Base-by-base conservation (phyloP, 2,797 vertebrate species). In the Aratinga solstitialis region DNA sequence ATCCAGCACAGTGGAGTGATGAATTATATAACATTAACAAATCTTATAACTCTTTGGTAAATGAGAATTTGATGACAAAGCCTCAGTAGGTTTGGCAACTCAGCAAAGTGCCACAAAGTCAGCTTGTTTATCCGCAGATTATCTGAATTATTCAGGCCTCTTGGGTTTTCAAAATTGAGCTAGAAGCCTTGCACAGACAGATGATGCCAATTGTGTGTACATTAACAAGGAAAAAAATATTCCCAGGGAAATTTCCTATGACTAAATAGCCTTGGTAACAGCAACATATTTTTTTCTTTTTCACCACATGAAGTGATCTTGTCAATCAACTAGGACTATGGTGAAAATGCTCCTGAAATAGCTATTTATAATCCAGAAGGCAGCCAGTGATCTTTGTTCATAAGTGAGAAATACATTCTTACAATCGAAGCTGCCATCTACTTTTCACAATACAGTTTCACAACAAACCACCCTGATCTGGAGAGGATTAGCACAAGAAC, bases 91-190 rank as follows among this genome's bases (percentile, higher is more conserved):
- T n/a, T 89, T 89, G 89, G 79, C 73, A 95, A 84, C 87, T 89
- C 79, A 73, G 82, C 34, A 36, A 93, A 94, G 68, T 94, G 79
- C 73, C 84, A 87, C 87, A 78, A 93, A 89, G 65, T 87, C 87
- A 72, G 87, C 72, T 89, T 89, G 91, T 95, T 96, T 96, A 93
- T 96, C 86, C 0, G 2, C 87, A 92, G 94, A 86, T 96, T 92
- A 96, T 92, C 79, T 95, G 93, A 97, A 95, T 96, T 95, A 96
- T 93, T 96, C 84, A 96, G 71, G 68, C 62, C 87, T 75, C 94
- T 20, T 85, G 75, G 50, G 84, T 86, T 90, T 96, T 95, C 72
- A 84, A 68, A 95, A 91, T 32, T 62, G 89, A 94, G 84, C 91
- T 87, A 84, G 62, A 96, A 96, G 71, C 83, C 72, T 92, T 89